phyloP scores from a whole-genome alignment of 2,113 vertebrate genomes.

The Chunga burmeisteri region DNA sequence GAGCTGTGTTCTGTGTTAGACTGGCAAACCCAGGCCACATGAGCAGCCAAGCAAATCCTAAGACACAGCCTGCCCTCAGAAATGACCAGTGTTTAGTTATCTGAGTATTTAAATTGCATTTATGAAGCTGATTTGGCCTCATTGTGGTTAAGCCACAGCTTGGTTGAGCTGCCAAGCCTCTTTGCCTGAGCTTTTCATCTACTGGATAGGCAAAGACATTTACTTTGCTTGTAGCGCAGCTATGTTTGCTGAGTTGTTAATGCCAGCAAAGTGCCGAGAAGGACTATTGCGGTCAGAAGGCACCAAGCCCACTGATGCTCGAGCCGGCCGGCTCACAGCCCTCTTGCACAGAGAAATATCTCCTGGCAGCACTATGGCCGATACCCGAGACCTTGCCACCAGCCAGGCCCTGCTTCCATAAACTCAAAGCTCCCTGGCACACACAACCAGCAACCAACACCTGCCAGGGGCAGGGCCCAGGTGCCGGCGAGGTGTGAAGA shows the following conservation, averaged over 20 bases:
- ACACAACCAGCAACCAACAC: neutral
- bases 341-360: neutral
- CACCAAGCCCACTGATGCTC: neutral
- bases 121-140: neutral
- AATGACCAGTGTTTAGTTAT: neutral
- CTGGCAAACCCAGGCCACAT: neutral
- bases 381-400: neutral
- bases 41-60: neutral
- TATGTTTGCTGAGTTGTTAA: neutral
- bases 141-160: neutral
- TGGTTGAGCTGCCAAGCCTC: neutral
- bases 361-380: rapidly evolving
- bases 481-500: neutral
- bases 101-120: neutral
- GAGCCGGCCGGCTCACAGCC: neutral
- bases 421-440: neutral
- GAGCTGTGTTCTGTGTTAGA: neutral
- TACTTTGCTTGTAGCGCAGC: neutral
- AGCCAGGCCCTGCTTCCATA: neutral
- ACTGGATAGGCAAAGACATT: neutral
- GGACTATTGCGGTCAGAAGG: neutral
- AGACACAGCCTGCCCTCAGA: neutral
- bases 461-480: neutral
- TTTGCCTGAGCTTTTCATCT: neutral
- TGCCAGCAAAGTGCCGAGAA: neutral